Conservation (phyloP, 2,113 vertebrate species). For the Podarcis muralis region DNA sequence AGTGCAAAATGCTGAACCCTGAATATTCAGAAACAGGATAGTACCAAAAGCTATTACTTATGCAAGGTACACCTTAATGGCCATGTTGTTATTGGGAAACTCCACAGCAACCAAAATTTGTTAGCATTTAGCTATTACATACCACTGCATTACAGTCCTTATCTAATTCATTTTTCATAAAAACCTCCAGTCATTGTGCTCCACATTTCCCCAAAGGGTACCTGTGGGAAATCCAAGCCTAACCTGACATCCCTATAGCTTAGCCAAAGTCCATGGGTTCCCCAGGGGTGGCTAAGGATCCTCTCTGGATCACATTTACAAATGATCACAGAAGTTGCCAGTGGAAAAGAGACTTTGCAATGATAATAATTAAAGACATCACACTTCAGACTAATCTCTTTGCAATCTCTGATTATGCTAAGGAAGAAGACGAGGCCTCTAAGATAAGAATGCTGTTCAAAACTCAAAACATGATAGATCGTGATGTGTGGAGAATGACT, state of each 20-base stretch:
- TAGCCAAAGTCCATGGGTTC: not conserved
- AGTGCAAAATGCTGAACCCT: not conserved
- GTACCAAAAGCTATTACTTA: not conserved
- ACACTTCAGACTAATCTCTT: conserved; percentile 33
- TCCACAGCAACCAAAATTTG: not conserved
- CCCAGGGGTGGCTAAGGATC: not conserved
- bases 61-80: not conserved
- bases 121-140: not conserved
- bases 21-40: not conserved
- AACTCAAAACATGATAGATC: conserved; percentile 50
- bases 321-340: conserved; percentile 48
- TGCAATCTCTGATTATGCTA: conserved; percentile 40
- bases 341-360: conserved; percentile 55
- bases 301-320: not conserved
- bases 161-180: not conserved
- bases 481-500: conserved; percentile 66
- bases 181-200: not conserved
- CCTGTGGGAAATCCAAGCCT: no score
- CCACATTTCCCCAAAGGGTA: not conserved
- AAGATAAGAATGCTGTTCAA: conserved; percentile 62
- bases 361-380: conserved; percentile 60
- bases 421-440: conserved; percentile 38
- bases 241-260: not conserved
- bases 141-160: not conserved
- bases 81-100: not conserved